These are phyloP conservation scores for Orchestia grillus DNA, from an alignment of 1,140 invertebrate species.

Conservation along the genomic window DNA sequence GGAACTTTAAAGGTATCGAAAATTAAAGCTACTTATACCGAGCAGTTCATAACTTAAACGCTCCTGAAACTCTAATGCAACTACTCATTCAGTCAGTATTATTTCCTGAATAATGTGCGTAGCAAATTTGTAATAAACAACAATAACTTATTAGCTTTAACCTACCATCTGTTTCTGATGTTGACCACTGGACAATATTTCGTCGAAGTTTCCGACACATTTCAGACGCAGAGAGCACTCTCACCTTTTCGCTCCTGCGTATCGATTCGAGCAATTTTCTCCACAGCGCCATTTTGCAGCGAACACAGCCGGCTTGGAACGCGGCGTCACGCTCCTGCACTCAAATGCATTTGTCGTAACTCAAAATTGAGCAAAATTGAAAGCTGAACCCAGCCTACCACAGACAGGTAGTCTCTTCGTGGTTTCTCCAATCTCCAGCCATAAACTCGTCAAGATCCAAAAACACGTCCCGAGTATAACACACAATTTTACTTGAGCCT, in stretches of 20 bases:
- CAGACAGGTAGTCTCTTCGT: neutral
- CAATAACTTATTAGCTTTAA: neutral
- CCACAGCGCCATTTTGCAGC: too few relatives aligned
- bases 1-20: neutral
- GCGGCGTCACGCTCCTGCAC: too few relatives aligned
- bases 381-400: neutral
- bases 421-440: neutral
- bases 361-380: neutral
- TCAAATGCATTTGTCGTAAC: neutral
- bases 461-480: neutral
- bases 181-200: too few relatives aligned
- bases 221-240: too few relatives aligned
- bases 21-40: neutral
- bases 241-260: too few relatives aligned
- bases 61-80: neutral
- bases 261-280: too few relatives aligned
- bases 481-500: neutral
- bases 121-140: neutral
- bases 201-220: too few relatives aligned
- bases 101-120: neutral
- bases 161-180: too few relatives aligned
- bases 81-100: neutral
- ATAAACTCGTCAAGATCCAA: neutral
- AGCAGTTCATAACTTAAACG: neutral
- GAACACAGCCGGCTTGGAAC: too few relatives aligned